Conservation (phyloP, 1,140 invertebrate genomes). For the Solen grandis region DNA sequence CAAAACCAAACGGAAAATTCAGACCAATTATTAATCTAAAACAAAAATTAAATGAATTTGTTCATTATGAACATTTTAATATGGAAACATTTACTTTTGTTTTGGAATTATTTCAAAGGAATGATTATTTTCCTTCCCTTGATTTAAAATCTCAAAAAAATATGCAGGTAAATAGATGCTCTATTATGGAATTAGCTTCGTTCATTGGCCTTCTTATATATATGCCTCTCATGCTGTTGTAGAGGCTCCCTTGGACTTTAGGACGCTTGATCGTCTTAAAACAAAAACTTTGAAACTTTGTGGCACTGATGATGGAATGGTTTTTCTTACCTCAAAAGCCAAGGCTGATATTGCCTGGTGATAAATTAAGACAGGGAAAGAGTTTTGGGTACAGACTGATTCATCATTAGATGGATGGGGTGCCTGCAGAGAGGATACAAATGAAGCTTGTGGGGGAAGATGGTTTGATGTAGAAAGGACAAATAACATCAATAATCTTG, state of each 20-base stretch:
- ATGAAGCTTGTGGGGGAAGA: not conserved
- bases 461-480: not conserved
- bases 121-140: not conserved
- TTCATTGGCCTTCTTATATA: too few species aligned
- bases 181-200: too few species aligned
- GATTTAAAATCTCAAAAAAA: not conserved
- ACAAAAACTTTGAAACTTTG: too few species aligned
- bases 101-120: too few species aligned
- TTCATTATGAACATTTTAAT: not conserved
- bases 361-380: not conserved
- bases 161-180: too few species aligned
- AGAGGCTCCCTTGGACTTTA: too few species aligned
- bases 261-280: too few species aligned
- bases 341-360: not conserved
- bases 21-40: too few species aligned
- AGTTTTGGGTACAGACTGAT: not conserved
- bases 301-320: not conserved
- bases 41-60: too few species aligned
- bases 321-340: not conserved
- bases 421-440: not conserved
- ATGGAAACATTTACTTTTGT: conserved; percentile 5
- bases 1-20: too few species aligned
- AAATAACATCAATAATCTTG: not conserved
- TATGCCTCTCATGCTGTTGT: too few species aligned
- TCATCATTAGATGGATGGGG: not conserved